These are phyloP conservation scores for Eugnorisma glareosa DNA, from an alignment of 2,888 invertebrate genomes.

Conservation along the genomic window DNA sequence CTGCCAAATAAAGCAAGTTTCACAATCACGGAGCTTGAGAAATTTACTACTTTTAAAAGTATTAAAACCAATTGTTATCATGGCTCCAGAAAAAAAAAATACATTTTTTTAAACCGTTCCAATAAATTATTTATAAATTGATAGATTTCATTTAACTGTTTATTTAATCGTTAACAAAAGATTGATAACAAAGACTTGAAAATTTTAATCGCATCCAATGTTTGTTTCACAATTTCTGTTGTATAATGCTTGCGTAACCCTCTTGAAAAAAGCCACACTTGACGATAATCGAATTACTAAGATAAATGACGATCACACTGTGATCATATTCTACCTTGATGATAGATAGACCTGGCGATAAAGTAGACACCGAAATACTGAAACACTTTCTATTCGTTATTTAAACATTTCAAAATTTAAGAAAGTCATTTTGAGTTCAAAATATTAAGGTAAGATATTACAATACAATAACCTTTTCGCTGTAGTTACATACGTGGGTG, in stretches of 20 bases:
- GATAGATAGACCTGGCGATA: neutral
- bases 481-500: too few relatives aligned
- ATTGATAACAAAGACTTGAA: constrained; percentile 11
- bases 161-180: constrained; percentile 18
- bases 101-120: neutral
- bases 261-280: constrained; percentile 41
- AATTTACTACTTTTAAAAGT: constrained; percentile 15
- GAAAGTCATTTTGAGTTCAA: neutral
- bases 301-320: constrained; percentile 31
- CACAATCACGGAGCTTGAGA: constrained; percentile 2
- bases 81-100: neutral
- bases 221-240: constrained; percentile 16
- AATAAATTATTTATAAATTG: neutral
- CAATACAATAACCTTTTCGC: neutral
- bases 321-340: constrained; percentile 24
- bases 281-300: constrained; percentile 13
- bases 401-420: too few relatives aligned
- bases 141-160: neutral
- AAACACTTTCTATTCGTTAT: neutral
- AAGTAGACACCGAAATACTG: neutral
- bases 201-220: neutral
- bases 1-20: constrained; percentile 22
- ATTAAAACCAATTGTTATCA: neutral
- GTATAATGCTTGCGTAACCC: constrained; percentile 32
- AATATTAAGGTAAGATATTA: neutral